Evolutionary conservation across 2,888 invertebrate genomes (phyloP), one percentile per base, ranked within the genome.

Genomic region (Orthonevra nobilis): DNA sequence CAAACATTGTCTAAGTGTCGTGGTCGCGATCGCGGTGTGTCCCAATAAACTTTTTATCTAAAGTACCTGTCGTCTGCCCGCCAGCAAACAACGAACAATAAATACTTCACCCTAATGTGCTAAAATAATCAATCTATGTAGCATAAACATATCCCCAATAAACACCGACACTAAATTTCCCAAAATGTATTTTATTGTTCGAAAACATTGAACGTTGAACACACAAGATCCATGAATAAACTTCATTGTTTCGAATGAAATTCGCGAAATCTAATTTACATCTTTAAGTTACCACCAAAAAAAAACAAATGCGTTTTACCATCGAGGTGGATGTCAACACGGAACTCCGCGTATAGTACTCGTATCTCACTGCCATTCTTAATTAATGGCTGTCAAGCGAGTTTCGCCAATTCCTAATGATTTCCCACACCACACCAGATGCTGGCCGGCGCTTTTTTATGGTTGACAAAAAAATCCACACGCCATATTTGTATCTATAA

Each of bases 261-360:
- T 64, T 73, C 56, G 64, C 20, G 10, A 73, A 63, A 42, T 64
- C 44, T 66, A 58, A 64, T 72, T 72, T 64, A 56, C 72, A 72
- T 64, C 72, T 69, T 60, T 42, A 50, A 50, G 48, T 30, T 54
- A 56, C 56, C 46, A 63, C 36, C 60, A 46, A 44, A 46, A 44
- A 60, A 44, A 72, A 72, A 72, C 46, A 63, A 54, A 54, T 68
- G 40, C n/a, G 32, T 44, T 46, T 19, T 4, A 1, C 26, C 9
- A 23, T 5, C 10, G 12, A 9, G 15, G 30, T 2, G 20, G 20
- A 52, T 38, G 36, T 12, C 46, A 70, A 70, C 63, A 56, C 72
- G 64, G 72, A 73, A 73, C 72, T 56, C 2, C 9, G 40, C 17
- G 30, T n/a, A n/a, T n/a, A n/a, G n/a, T n/a, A n/a, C n/a, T n/a